Evolutionary conservation across 2,888 invertebrate species (phyloP), one percentile per base, ranked within the genome.

Genomic region (Lasius platythorax): DNA sequence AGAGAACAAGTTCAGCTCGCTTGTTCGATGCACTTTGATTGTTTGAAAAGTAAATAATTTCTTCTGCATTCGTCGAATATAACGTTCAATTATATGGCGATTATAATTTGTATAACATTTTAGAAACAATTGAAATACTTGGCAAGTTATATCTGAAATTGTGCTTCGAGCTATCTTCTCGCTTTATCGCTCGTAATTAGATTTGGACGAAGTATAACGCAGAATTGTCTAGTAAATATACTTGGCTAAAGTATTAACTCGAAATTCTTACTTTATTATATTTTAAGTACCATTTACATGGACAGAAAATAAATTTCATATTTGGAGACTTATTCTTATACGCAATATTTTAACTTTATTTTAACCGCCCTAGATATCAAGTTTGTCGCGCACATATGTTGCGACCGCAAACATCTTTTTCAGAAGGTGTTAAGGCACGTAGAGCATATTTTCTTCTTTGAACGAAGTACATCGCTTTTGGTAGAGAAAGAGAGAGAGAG

Each of bases 351-450:
- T 46, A 72, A 72, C 23, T 79, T 79, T 3, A 46, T 37, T 72
- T 46, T 12, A 46, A 46, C 33, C 9, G 40, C 33, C 11, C 15
- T 8, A 15, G 23, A 15, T 9, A 6, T 46, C 33, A 61, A 61
- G 61, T 73, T 46, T 43, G 56, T 43, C 23, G 46, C 6, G 3
- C 43, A 28, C 23, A 58, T 50, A 18, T 18, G 28, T 68, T 53
- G 70, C 50, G 28, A 73, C 33, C n/a, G 73, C 33, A 81, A 81
- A 81, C 73, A 81, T 73, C 46, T 81, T 73, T 81, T 81, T 81
- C 46, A 61, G 37, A 56, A 30, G n/a, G 74, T 37, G 79, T 56
- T 61, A 50, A 81, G 61, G n/a, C 61, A 79, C 73, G 79, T 37
- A 56, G 28, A 53, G n/a, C n/a, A 15, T 56, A 61, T 61, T 73